phyloP scores from a whole-genome alignment of 2,797 vertebrate genomes.

The Malurus splendens region DNA sequence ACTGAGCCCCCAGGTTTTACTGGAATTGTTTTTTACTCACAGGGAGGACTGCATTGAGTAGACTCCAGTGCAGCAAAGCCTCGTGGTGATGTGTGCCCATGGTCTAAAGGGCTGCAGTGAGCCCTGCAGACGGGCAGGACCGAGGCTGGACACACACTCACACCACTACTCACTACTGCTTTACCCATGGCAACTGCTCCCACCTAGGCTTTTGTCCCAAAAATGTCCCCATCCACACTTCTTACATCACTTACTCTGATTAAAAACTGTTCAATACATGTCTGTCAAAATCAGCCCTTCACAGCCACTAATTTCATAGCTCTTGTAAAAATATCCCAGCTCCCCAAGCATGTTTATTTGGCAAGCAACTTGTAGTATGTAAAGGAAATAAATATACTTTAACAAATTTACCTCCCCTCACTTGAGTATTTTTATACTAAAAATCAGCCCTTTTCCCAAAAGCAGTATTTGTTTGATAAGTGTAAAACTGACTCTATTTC shows the following conservation, averaged over 20 bases:
- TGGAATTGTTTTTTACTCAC: background rate
- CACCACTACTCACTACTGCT: background rate
- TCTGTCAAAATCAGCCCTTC: background rate
- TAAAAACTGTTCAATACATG: background rate
- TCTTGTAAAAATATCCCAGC: background rate
- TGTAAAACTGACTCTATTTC: background rate
- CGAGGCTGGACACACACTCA: background rate
- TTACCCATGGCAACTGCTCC: too few species aligned
- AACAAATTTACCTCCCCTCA: background rate
- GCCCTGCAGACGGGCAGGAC: background rate
- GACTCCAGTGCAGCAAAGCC: background rate
- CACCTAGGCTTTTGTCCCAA: background rate
- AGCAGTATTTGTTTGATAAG: background rate
- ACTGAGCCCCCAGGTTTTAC: background rate
- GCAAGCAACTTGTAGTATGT: background rate
- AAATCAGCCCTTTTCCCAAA: background rate
- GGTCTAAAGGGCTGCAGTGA: background rate
- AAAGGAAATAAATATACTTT: background rate
- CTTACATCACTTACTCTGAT: background rate
- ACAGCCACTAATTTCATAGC: background rate
- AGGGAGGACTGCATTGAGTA: background rate
- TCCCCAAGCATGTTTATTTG: background rate
- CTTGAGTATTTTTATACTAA: background rate
- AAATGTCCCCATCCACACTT: background rate
- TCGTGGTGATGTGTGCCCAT: background rate